Percentiles rank a stretch among this genome's conserved stretches.
Conservation (phyloP, 2,113 vertebrate species). For the Lophius piscatorius region DNA sequence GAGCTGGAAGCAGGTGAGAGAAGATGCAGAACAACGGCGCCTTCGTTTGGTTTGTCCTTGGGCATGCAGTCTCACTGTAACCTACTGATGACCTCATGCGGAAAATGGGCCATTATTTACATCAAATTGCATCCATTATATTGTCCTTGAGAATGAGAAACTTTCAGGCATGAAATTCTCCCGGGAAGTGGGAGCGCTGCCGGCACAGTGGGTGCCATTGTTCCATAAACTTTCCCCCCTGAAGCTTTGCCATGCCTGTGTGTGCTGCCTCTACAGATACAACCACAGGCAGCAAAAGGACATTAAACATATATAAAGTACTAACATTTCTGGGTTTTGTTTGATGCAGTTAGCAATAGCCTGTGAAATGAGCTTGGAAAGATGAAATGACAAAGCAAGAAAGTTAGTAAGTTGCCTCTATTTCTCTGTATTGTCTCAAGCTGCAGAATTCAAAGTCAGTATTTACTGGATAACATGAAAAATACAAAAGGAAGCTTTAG, state of each 20-base stretch:
- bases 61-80: conserved; percentile 48
- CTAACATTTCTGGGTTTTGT: too few relatives aligned
- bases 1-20: conserved; percentile 61
- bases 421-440: too few relatives aligned
- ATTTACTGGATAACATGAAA: too few relatives aligned
- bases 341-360: too few relatives aligned
- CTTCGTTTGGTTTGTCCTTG: conserved; percentile 14
- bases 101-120: conserved; percentile 67
- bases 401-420: too few relatives aligned
- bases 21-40: conserved; percentile 3
- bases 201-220: conserved; percentile 66
- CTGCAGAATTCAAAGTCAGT: too few relatives aligned
- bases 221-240: conserved; percentile 50
- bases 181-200: conserved; percentile 58
- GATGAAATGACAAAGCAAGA: too few relatives aligned
- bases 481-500: too few relatives aligned
- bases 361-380: too few relatives aligned
- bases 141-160: conserved; percentile 64
- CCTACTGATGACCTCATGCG: conserved; percentile 45
- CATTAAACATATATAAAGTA: too few relatives aligned
- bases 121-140: conserved; percentile 66
- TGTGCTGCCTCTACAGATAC: conserved; percentile 40
- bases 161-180: conserved; percentile 71
- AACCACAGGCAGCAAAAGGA: conserved; percentile 15
- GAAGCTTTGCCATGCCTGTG: conserved; percentile 46